Evolutionary conservation across 2,797 vertebrate species (phyloP).

Genomic region (Amphiprion clarkii): DNA sequence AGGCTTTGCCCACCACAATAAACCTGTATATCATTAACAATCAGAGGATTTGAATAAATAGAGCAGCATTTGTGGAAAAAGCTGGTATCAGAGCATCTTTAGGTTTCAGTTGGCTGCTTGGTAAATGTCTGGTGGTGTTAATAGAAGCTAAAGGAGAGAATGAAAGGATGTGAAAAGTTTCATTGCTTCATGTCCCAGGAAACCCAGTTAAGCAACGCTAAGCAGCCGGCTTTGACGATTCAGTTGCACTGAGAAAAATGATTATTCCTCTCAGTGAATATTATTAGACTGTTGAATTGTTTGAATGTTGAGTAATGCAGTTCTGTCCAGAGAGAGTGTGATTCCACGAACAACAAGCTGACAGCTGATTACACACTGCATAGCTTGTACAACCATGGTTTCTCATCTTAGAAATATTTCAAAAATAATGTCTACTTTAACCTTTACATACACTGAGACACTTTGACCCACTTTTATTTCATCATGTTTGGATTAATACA

Average conservation of each 20-base stretch:
- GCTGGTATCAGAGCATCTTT: neutral
- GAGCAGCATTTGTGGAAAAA: neutral
- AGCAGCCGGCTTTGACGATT: too few relatives aligned
- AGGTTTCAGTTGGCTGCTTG: neutral
- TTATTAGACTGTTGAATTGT: neutral
- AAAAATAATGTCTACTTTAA: too few relatives aligned
- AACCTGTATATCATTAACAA: conserved; percentile 6
- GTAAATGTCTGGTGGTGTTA: too few relatives aligned
- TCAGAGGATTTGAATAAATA: conserved; percentile 10
- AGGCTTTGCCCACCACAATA: conserved; percentile 20
- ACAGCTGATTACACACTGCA: neutral
- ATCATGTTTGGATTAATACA: too few relatives aligned
- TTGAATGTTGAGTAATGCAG: conserved; percentile 7
- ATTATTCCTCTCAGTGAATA: neutral
- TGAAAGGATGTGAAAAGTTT: too few relatives aligned
- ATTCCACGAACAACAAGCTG: conserved; percentile 16
- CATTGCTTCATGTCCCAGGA: neutral
- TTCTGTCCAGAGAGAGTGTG: neutral
- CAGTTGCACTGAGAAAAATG: neutral
- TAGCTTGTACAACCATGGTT: neutral
- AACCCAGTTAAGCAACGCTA: neutral
- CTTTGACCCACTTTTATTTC: too few relatives aligned
- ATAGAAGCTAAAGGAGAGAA: too few relatives aligned
- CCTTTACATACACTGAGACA: too few relatives aligned
- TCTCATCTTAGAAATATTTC: too few relatives aligned